Evolutionary conservation across 1,140 invertebrate genomes (phyloP), one percentile per base, ranked within the genome.

Genomic region (Brachionus rubens): DNA sequence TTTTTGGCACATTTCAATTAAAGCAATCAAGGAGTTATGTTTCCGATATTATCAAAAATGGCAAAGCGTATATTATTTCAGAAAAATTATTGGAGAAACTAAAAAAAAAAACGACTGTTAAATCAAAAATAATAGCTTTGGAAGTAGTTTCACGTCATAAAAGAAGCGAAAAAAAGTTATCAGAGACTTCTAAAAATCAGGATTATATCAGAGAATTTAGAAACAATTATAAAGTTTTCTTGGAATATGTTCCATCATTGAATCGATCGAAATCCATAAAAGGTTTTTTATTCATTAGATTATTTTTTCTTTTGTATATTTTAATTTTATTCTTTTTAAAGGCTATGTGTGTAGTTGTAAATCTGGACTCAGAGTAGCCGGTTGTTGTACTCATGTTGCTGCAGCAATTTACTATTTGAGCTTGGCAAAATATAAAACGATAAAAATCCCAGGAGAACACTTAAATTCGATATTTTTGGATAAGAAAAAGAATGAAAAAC

Each of bases 331-430:
- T 59, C 36, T 59, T 33, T 36, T 59, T 2, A 59, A 59, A 59
- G 54, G 54, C 26, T 59, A 36, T 59, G n/a, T 59, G 30, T 59
- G 54, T 59, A 59, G 30, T 59, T 59, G 54, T 59, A 36, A 59
- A 16, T 59, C 54, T 33, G 54, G 54, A 59, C 26, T 30, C 26
- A 59, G 14, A 59, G 54, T 59, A 33, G 33, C 30, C 30, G 54
- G 30, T 16, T 59, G 54, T 59, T 59, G 54, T 59, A 36, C 30
- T 33, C 54, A 59, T 59, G 54, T 59, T 33, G 54, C 54, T 59
- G n/a, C 28, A 59, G 54, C 30, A 16, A 59, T 59, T 36, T 33
- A 21, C 24, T 52, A 33, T 36, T 59, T 59, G 36, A 59, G 33
- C n/a, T 16, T 59, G 26, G 30, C 30, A 33, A 59, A 36, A 59